Conservation (phyloP, 2,888 invertebrate species). For the Drymonia ruficornis region DNA sequence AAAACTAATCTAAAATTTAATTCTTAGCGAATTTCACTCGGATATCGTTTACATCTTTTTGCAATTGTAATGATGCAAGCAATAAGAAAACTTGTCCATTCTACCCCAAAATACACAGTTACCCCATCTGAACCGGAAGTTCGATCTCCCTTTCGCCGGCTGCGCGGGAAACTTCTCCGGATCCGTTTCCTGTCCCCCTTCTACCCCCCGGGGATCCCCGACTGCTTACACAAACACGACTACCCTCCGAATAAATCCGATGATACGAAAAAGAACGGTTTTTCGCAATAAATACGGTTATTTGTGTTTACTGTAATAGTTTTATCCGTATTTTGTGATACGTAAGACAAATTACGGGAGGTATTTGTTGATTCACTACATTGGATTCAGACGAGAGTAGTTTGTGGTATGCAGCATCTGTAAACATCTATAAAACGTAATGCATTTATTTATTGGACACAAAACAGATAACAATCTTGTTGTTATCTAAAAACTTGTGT, state of each 20-base stretch:
- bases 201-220: conserved; percentile 55
- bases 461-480: too few species aligned
- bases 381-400: too few species aligned
- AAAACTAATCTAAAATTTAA: too few species aligned
- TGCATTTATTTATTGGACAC: too few species aligned
- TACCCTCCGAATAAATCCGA: conserved; percentile 66
- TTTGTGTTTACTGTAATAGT: conserved; percentile 1
- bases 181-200: conserved; percentile 79
- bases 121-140: conserved; percentile 58
- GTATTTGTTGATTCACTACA: too few species aligned
- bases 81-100: conserved; percentile 16
- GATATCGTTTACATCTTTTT: too few species aligned
- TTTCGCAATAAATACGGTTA: conserved; percentile 30
- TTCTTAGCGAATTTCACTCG: too few species aligned
- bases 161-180: conserved; percentile 74
- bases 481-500: too few species aligned
- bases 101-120: conserved; percentile 37
- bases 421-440: too few species aligned
- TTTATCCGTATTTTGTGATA: neutral
- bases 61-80: neutral
- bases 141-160: conserved; percentile 65
- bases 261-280: conserved; percentile 63
- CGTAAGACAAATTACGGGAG: too few species aligned
- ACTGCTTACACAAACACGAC: conserved; percentile 69
- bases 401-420: too few species aligned